Conservation (phyloP, 2,797 vertebrate species). For the Champsocephalus gunnari region DNA sequence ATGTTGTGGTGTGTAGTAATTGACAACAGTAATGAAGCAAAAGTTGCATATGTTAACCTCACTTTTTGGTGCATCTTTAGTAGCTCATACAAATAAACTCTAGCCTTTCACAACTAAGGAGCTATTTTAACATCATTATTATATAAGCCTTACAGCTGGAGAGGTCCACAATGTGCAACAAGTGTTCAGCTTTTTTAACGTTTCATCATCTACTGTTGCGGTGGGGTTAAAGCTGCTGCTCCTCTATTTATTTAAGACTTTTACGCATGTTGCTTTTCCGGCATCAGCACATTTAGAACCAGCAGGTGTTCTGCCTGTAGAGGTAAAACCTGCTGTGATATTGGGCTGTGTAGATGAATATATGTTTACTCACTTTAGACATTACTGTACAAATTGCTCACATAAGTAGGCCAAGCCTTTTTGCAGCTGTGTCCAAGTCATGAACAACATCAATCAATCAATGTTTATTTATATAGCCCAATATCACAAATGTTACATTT, state of each 20-base stretch:
- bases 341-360: not conserved
- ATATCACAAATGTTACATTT: no score
- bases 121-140: not conserved
- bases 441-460: not conserved
- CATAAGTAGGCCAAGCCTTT: conserved; percentile 25
- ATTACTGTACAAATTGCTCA: conserved; percentile 23
- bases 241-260: conserved; percentile 16
- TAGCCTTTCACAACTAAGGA: not conserved
- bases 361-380: conserved; percentile 23
- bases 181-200: conserved; percentile 2
- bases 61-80: not conserved
- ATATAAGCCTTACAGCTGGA: conserved; percentile 18
- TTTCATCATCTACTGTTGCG: not conserved
- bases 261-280: conserved; percentile 10
- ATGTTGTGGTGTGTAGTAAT: not conserved
- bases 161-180: conserved; percentile 2
- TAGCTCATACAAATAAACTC: not conserved
- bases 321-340: conserved; percentile 34
- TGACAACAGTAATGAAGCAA: no score
- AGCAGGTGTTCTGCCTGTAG: conserved; percentile 37
- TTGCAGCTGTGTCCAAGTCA: conserved; percentile 7
- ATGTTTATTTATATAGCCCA: no score
- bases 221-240: not conserved
- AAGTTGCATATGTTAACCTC: not conserved
- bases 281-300: conserved; percentile 20